These are phyloP conservation scores for Cataglyphis cursor DNA, from an alignment of 2,888 invertebrate genomes.

Conservation along the genomic window DNA sequence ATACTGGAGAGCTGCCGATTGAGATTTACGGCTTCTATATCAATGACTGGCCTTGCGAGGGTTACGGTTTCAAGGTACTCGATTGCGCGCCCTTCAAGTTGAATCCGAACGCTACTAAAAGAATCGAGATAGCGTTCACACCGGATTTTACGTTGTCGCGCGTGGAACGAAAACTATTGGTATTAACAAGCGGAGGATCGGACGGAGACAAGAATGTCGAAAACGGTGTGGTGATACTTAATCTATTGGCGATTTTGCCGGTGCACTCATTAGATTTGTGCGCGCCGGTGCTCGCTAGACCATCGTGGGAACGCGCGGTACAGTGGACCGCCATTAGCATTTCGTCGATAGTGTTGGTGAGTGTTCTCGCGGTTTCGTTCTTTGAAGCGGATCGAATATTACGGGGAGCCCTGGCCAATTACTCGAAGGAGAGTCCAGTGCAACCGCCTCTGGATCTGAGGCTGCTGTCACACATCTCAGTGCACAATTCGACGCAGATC, in stretches of 20 bases:
- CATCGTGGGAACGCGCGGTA: slow-evolving; percentile 92
- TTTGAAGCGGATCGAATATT: slow-evolving; percentile 92
- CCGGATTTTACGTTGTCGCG: slow-evolving; percentile 95
- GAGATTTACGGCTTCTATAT: slow-evolving; percentile 90
- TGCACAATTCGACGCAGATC: slow-evolving; percentile 84
- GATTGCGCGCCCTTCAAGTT: slow-evolving; percentile 92
- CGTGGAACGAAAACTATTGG: slow-evolving; percentile 89
- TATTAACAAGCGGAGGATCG: slow-evolving; percentile 89
- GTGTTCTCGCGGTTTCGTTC: slow-evolving; percentile 90
- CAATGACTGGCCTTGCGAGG: slow-evolving; percentile 91
- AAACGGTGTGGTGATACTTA: slow-evolving; percentile 80
- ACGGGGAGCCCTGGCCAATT: slow-evolving; percentile 87
- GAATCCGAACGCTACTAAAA: slow-evolving; percentile 91
- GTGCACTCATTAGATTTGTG: slow-evolving; percentile 91
- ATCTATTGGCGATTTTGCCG: slow-evolving; percentile 88
- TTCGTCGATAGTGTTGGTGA: slow-evolving; percentile 89
- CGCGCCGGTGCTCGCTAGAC: slow-evolving; percentile 90
- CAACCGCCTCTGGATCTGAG: slow-evolving; percentile 90
- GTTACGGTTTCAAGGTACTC: slow-evolving; percentile 93
- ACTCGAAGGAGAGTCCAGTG: slow-evolving; percentile 88
- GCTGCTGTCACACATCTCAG: slow-evolving; percentile 85
- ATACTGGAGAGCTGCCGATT: slow-evolving; percentile 96
- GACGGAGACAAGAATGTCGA: slow-evolving; percentile 61
- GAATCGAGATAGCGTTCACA: slow-evolving; percentile 95
- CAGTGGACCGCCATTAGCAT: slow-evolving; percentile 90